phyloP scores from a whole-genome alignment of 2,888 invertebrate species.

The Ommatoiulus sabulosus region DNA sequence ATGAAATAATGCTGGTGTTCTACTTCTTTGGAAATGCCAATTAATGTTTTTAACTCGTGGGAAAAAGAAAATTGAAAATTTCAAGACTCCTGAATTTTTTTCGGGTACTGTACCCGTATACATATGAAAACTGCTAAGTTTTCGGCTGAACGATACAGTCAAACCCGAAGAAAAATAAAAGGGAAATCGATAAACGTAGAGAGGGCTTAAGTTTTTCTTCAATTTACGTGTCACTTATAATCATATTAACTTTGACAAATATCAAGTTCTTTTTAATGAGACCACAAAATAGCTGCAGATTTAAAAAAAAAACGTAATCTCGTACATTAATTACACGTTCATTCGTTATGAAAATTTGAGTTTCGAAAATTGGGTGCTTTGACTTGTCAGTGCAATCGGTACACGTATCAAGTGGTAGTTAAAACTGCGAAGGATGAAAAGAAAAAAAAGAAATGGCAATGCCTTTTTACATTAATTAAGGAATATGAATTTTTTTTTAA shows the following conservation, averaged over 20 bases:
- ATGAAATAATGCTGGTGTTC: neutral
- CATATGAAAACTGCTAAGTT: neutral
- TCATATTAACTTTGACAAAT: neutral
- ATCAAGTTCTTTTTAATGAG: slow-evolving; percentile 3
- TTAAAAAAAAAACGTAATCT: neutral
- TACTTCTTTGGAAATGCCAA: neutral
- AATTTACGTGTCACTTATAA: neutral
- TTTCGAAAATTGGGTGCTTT: neutral
- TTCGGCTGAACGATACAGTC: neutral
- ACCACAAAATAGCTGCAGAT: neutral
- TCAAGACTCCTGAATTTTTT: neutral
- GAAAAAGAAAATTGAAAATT: neutral
- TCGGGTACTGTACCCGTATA: too few relatives aligned
- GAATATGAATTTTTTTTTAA: too few relatives aligned
- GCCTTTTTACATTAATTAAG: too few relatives aligned
- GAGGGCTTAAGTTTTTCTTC: neutral
- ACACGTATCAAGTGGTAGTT: neutral
- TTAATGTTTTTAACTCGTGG: neutral
- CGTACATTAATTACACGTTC: neutral
- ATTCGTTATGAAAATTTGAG: neutral
- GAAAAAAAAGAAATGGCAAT: too few relatives aligned
- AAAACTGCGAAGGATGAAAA: too few relatives aligned
- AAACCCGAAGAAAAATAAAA: neutral
- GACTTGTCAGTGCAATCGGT: neutral
- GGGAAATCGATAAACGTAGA: neutral